These are phyloP conservation scores for Chrysaora quinquecirrha DNA, from an alignment of 30 jellyfish, hydroid and myxozoan genomes.

Conservation along the genomic window DNA sequence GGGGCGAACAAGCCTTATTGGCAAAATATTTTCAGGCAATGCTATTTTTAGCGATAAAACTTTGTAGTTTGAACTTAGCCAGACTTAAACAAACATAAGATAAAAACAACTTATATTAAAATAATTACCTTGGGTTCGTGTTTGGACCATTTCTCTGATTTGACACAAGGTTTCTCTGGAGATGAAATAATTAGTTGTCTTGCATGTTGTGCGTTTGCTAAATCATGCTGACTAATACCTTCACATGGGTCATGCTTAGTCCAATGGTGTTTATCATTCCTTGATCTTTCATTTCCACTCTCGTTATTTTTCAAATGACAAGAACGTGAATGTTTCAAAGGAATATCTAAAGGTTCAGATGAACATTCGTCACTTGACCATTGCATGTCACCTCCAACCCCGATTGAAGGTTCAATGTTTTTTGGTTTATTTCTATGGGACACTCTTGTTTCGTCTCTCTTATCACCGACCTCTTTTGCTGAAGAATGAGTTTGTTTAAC, in stretches of 20 bases:
- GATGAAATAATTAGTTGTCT: slow-evolving; percentile 65
- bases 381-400: slow-evolving; percentile 45
- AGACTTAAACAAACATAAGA: too few relatives aligned
- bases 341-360: background rate
- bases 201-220: slow-evolving; percentile 65
- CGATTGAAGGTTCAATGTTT: slow-evolving; percentile 31
- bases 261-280: background rate
- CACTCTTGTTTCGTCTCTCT: background rate
- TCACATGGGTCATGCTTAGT: slow-evolving; percentile 41
- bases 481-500: too few relatives aligned
- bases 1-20: too few relatives aligned
- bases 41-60: too few relatives aligned
- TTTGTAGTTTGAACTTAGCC: too few relatives aligned
- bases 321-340: background rate
- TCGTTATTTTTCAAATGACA: too few relatives aligned
- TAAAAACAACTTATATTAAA: too few relatives aligned
- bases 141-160: slow-evolving; percentile 56
- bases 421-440: background rate
- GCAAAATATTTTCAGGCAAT: too few relatives aligned
- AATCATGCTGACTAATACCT: slow-evolving; percentile 67
- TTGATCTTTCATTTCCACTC: background rate
- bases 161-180: slow-evolving; percentile 62
- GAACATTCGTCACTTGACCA: slow-evolving; percentile 67
- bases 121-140: slow-evolving; percentile 17
- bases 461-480: too few relatives aligned